These are phyloP conservation scores for Octodonta nipae DNA, from an alignment of 2,888 invertebrate species.

Conservation along the genomic window DNA sequence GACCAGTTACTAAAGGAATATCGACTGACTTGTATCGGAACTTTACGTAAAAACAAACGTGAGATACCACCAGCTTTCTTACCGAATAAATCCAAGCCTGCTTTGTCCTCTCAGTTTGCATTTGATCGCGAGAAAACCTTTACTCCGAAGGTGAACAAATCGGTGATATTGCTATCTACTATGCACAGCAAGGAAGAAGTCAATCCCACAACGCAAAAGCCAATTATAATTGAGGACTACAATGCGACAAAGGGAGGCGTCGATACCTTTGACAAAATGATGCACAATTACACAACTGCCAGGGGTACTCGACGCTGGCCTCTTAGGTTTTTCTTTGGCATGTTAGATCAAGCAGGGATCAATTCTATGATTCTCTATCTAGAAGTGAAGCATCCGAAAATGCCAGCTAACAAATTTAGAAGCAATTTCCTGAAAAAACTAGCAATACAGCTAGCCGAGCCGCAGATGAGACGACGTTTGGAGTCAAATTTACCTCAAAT, in stretches of 20 bases:
- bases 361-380: constrained; percentile 11
- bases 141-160: background rate
- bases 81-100: background rate
- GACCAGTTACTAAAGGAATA: too few relatives aligned
- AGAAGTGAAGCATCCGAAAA: too few relatives aligned
- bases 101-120: background rate
- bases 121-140: background rate
- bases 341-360: constrained; percentile 11
- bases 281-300: constrained; percentile 15
- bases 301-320: constrained; percentile 17
- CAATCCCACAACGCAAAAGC: background rate
- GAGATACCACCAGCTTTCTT: constrained; percentile 1
- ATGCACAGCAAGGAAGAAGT: background rate
- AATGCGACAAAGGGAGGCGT: constrained; percentile 9
- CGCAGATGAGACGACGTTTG: too few relatives aligned
- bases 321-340: constrained; percentile 17
- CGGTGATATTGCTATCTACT: background rate
- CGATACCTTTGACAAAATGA: constrained; percentile 10
- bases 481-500: too few relatives aligned
- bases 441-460: too few relatives aligned
- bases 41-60: constrained; percentile 1
- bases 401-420: too few relatives aligned
- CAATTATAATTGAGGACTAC: constrained; percentile 7
- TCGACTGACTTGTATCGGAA: too few relatives aligned
- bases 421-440: too few relatives aligned